Evolutionary conservation across 2,888 invertebrate genomes (phyloP), one percentile per base, ranked within the genome.

Genomic region (Blera fallax): DNA sequence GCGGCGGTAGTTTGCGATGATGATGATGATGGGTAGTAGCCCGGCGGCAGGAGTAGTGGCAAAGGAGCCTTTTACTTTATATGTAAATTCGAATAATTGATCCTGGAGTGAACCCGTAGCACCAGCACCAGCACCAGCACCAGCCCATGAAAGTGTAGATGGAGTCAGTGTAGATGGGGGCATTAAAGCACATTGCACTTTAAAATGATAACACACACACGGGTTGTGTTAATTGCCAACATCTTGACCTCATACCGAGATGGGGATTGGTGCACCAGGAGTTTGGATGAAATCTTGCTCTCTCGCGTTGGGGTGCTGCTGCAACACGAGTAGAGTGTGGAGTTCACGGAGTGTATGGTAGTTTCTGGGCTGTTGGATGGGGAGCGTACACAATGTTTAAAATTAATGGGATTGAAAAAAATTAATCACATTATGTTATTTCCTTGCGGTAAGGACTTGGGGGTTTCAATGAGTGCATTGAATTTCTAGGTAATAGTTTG

Each of bases 1-100:
- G 54, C 70, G 58, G 65, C 64, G 65, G 81, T 76, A 72, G 80
- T 81, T 85, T 54, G 70, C 48, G 45, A 72, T 43, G 73, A 74
- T 62, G 45, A 64, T 37, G 73, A 50, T 65, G 79, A 50, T 70
- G 62, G 62, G 52, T 62, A 72, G 78, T 65, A 65, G 72, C 64
- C 32, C 40, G 64, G 45, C 50, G 29, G 62, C 37, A 27, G 16
- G 56, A 70, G 45, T 34, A 21, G 14, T 37, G 37, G 65, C 78
- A 37, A 65, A 84, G 74, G 70, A 77, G 85, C 40, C 81, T 67
- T 79, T 85, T 77, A 76, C 72, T 85, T 77, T 85, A 52, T 77
- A 85, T 85, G 81, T 67, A 81, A 85, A 85, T 81, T 72, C 85
- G 65, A 81, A 85, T 85, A 85, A 85, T 85, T 85, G 85, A 85